A percentile compares a stretch with the other conserved stretches of the same genome.
Evolutionary conservation across 2,113 vertebrate species (phyloP).

Genomic region (Calonectris borealis): DNA sequence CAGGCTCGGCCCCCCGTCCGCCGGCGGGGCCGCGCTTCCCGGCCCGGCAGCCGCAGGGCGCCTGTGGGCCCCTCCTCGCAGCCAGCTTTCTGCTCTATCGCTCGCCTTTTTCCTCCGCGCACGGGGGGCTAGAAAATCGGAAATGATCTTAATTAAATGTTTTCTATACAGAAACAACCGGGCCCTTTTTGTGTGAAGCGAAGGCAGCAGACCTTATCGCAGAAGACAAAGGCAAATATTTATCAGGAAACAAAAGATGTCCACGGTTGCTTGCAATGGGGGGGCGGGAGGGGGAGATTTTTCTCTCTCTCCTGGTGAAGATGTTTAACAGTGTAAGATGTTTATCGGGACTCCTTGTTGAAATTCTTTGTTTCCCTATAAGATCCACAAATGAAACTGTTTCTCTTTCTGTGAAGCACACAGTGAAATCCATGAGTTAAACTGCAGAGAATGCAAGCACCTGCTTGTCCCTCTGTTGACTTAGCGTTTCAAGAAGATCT

Average conservation of each 20-base stretch:
- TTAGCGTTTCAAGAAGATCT: neutral
- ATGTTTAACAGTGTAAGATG: slow-evolving; percentile 50
- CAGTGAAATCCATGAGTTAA: slow-evolving; percentile 24
- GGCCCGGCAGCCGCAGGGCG: neutral
- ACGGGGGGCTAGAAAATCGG: slow-evolving; percentile 39
- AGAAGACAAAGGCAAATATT: slow-evolving; percentile 86
- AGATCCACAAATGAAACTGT: slow-evolving; percentile 4
- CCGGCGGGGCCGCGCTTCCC: neutral
- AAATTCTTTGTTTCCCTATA: slow-evolving; percentile 38
- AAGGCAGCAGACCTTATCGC: slow-evolving; percentile 64
- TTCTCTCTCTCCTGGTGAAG: slow-evolving; percentile 71
- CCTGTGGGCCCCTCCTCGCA: slow-evolving; percentile 19
- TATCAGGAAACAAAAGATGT: slow-evolving; percentile 82
- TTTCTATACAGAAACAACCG: slow-evolving; percentile 59
- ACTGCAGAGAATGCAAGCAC: slow-evolving; percentile 21
- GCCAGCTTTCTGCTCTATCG: neutral
- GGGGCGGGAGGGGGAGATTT: slow-evolving; percentile 51
- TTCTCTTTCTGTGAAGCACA: slow-evolving; percentile 8
- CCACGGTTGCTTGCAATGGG: slow-evolving; percentile 56
- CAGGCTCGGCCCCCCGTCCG: neutral
- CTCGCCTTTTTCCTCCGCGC: slow-evolving; percentile 23
- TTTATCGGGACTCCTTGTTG: slow-evolving; percentile 20
- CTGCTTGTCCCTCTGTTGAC: slow-evolving; percentile 28
- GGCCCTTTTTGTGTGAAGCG: slow-evolving; percentile 16
- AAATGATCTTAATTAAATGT: slow-evolving; percentile 79